Evolutionary conservation across 2,113 vertebrate genomes (phyloP), one percentile per base, ranked within the genome.

Genomic region (Myotis lucifugus): DNA sequence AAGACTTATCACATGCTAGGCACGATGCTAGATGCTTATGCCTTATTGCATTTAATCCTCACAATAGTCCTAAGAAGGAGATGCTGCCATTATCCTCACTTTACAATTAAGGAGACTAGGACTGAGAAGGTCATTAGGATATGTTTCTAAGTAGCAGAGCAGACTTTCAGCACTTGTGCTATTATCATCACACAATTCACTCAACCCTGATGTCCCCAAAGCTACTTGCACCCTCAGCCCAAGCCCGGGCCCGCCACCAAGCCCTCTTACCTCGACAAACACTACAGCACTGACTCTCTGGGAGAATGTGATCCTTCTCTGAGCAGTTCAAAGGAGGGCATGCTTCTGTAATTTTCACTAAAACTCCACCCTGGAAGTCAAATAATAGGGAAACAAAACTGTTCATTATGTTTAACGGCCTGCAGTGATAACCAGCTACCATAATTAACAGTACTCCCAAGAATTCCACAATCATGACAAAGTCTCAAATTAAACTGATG

Each of bases 301-400:
- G 99, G 81, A 99, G 96, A 93, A 99, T 97, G 5, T 99, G 99
- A 23, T 99, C 99, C 50, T 95, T 95, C 88, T 98, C 89, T 3
- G 99, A 99, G 97, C 99, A 99, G 98, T 99, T 99, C 96, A 99
- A 96, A 11, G 98, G 98, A 0, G 99, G 99, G 93, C 99, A 99
- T 0, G 95, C 97, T 97, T 99, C 99, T 15, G 98, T 98, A 32
- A 99, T 98, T 98, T 98, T 99, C 86, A 99, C 97, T 98, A 99
- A 98, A 97, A 99, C 97, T 96, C 99, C 99, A 59, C 98, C 98
- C 99, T 99, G 98, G 34, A 98, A 98, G 95, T 13, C 98, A 97
- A 93, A 92, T 46, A 92, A 50, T 25, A 42, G 7, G 21, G 6
- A 85, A 77, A 91, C 25, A 90, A 81, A 93, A 66, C 54, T 1